Evolutionary conservation across 2,888 invertebrate species (phyloP).

Genomic region (Limnephilus auricula): DNA sequence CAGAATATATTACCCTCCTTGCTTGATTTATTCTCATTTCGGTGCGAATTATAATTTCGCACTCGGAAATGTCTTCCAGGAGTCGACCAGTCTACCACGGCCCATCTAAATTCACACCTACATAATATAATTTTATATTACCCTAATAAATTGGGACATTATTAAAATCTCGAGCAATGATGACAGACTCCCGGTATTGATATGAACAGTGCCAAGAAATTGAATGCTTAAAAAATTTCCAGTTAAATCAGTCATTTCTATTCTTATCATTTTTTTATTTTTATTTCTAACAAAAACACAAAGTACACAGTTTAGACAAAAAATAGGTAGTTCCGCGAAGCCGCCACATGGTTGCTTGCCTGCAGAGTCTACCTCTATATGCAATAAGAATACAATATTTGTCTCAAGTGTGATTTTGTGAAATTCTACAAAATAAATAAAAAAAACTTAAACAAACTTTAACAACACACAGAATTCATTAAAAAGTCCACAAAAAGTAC

Average conservation of each 20-base stretch:
- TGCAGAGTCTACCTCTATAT: too few species aligned
- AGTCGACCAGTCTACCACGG: constrained; percentile 30
- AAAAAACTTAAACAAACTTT: too few species aligned
- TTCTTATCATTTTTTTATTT: neutral
- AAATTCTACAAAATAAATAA: too few species aligned
- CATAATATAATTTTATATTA: neutral
- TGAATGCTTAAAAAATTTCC: neutral
- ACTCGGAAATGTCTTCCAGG: constrained; percentile 16
- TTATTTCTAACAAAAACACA: too few species aligned
- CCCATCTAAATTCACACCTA: neutral
- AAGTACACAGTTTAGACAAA: too few species aligned
- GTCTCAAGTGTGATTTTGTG: too few species aligned
- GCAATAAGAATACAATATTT: too few species aligned
- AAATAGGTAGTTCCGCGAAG: too few species aligned
- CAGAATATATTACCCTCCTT: constrained; percentile 20
- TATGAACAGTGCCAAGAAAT: neutral
- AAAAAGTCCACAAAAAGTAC: too few species aligned
- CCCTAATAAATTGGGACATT: neutral
- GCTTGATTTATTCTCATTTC: constrained; percentile 34
- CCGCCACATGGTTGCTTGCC: too few species aligned
- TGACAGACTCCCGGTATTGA: neutral
- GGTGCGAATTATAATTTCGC: neutral
- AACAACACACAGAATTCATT: too few species aligned
- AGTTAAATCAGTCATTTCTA: neutral
- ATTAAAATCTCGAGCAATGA: neutral